Evolutionary conservation across 2,888 invertebrate species (phyloP).

Genomic region (Chalcosyrphus nemorum): DNA sequence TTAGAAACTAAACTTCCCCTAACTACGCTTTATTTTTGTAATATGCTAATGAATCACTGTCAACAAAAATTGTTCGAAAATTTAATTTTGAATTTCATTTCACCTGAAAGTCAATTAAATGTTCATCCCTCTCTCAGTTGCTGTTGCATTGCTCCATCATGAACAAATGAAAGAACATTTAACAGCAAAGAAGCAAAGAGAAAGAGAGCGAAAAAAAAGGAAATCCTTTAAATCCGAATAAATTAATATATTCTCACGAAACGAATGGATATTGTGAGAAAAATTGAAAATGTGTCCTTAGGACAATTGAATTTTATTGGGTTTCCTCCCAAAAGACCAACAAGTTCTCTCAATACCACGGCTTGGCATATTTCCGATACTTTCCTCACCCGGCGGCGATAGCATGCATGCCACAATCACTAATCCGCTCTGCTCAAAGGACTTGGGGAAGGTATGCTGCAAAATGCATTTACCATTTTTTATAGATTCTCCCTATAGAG

Average conservation of each 20-base stretch:
- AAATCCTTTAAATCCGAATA: neutral
- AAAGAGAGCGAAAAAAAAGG: neutral
- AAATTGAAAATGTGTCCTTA: constrained; percentile 7
- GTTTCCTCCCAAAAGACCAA: constrained; percentile 30
- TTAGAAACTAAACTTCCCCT: no score
- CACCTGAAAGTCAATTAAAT: neutral
- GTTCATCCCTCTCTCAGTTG: neutral
- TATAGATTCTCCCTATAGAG: neutral
- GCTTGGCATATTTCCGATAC: neutral
- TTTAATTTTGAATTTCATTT: neutral
- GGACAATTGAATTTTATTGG: constrained; percentile 33
- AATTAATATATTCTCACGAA: neutral
- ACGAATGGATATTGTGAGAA: neutral
- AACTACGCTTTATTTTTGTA: no score
- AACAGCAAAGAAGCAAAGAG: neutral
- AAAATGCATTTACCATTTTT: neutral
- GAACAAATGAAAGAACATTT: neutral
- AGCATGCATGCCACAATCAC: constrained; percentile 7
- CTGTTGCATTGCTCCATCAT: neutral
- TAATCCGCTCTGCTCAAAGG: constrained; percentile 24
- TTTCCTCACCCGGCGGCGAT: neutral
- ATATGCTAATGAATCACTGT: no score
- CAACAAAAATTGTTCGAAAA: no score
- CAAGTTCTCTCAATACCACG: constrained; percentile 4
- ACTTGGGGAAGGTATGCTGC: neutral